Conservation (phyloP, 30 jellyfish, hydroid and myxozoan genomes). For the Nemopilema nomurai region DNA sequence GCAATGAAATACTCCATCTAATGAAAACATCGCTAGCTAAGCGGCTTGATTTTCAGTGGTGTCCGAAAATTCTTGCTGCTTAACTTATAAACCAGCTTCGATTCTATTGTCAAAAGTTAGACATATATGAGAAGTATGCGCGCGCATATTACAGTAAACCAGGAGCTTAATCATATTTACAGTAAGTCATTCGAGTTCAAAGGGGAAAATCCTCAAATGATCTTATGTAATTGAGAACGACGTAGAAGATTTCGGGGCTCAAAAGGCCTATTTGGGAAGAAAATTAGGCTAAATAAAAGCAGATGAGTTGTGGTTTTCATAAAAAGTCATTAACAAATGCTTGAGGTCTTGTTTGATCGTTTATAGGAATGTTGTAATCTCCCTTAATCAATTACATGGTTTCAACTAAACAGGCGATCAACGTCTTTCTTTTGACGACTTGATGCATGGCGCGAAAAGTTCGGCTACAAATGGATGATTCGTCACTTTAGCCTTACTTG, state of each 20-base stretch:
- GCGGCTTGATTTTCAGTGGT: neutral
- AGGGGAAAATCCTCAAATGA: neutral
- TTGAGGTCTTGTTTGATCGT: neutral
- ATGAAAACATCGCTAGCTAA: neutral
- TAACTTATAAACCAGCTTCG: neutral
- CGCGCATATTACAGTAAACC: neutral
- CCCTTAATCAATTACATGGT: neutral
- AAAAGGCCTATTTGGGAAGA: neutral
- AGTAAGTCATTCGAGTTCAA: neutral
- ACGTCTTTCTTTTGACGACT: neutral
- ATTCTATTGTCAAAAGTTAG: slow-evolving; percentile 4
- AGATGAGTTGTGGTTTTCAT: slow-evolving; percentile 4
- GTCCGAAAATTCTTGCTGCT: neutral
- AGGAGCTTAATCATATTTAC: neutral
- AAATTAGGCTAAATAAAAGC: slow-evolving; percentile 2
- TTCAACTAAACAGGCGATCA: neutral
- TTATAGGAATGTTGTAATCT: slow-evolving; percentile 4
- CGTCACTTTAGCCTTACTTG: no score
- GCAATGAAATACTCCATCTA: neutral
- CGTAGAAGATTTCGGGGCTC: neutral
- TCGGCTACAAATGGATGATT: no score
- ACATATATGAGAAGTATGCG: neutral
- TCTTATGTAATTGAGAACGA: slow-evolving; percentile 10
- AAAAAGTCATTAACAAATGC: slow-evolving; percentile 3
- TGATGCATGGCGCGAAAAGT: no score